Evolutionary conservation across 2,888 invertebrate genomes (phyloP).

Genomic region (Punctoribates punctum): DNA sequence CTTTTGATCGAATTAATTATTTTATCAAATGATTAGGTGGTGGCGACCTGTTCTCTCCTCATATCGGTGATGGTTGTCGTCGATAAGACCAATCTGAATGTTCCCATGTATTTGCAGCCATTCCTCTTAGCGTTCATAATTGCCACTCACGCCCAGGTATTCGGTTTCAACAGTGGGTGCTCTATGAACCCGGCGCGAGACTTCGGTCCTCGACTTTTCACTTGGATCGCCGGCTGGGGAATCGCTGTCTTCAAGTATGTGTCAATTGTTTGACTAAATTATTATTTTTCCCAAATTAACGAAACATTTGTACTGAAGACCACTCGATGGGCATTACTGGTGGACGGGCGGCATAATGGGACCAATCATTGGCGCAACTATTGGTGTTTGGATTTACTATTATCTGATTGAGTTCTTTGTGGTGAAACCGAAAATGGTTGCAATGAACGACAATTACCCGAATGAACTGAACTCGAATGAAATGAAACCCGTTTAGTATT

Average conservation of each 20-base stretch:
- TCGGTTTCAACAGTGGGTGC: not conserved
- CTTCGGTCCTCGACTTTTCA: constrained; percentile 21
- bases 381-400: constrained; percentile 53
- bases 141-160: constrained; percentile 12
- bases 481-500: not conserved
- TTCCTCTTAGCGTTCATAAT: constrained; percentile 22
- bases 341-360: constrained; percentile 58
- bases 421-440: not conserved
- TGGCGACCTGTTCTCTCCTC: constrained; percentile 25
- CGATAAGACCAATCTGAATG: constrained; percentile 23
- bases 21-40: not conserved
- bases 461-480: not conserved
- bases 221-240: constrained; percentile 17
- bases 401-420: constrained; percentile 19
- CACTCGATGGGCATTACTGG: constrained; percentile 53
- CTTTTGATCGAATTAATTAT: too few species aligned
- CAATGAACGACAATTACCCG: not conserved
- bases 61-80: constrained; percentile 32
- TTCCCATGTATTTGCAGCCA: constrained; percentile 26
- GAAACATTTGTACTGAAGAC: constrained; percentile 46
- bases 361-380: constrained; percentile 58
- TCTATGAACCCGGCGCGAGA: constrained; percentile 25
- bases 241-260: not conserved
- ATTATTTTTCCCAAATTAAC: too few species aligned
- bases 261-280: not conserved